Base-by-base conservation (phyloP, 2,113 vertebrate genomes). In the Callopanchax toddi region DNA sequence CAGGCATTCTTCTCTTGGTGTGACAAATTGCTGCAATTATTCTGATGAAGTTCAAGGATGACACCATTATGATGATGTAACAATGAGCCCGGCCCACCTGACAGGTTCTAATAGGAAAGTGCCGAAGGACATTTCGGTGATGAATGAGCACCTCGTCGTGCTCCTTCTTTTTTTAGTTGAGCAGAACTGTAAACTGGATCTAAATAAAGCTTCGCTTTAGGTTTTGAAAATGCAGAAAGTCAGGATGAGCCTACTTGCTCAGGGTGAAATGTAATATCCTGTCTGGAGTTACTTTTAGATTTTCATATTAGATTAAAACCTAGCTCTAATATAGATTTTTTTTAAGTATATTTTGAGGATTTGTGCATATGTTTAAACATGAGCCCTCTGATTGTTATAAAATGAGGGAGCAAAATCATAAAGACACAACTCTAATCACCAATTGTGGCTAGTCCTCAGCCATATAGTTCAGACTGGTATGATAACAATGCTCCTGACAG, bases 41-140 rank as follows among this genome's bases (percentile, higher is more conserved):
- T 70, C 77, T 89, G 88, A 91, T 92, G 81, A 89, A 90, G 88
- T 89, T 89, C 85, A 91, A 87, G 81, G 89, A 89, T 92, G 87
- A 89, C 87, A 87, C 82, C 81, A 83, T 88, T 83, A 86, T 84
- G 81, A 86, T 87, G 81, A 87, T 86, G 82, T 76, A 87, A 87
- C 86, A 89, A 90, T 82, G 82, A 82, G 79, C 59, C 69, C 73
- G 22, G 62, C 81, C 83, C 84, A 80, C 67, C 65, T 88, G 85
- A 86, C 77, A 81, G 78, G n/a, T 75, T 71, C 75, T 89, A 86
- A 91, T 90, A 82, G 84, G 70, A 84, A 82, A 63, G 53, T 76
- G 71, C 81, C 85, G 69, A 84, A 87, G 81, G 84, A 84, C 83
- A 78, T 82, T 72, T 56, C 17, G 3, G 50, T 87, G 86, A 88